Percentiles rank a stretch among this genome's conserved stretches.
These are phyloP conservation scores for Ceratina calcarata DNA, from an alignment of 1,140 invertebrate species.

Conservation along the genomic window DNA sequence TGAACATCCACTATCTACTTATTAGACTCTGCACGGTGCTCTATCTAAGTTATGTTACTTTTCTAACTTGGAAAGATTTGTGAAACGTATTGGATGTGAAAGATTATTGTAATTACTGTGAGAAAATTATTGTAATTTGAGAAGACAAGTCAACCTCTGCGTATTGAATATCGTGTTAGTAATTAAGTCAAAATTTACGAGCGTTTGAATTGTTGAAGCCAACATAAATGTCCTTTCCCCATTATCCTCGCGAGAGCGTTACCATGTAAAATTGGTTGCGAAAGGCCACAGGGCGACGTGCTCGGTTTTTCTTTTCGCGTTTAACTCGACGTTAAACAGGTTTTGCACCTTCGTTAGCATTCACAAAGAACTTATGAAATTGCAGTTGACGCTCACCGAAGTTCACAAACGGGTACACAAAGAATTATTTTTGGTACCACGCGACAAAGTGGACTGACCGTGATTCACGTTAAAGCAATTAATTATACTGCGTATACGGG, in stretches of 20 bases:
- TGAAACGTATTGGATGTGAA: too few species aligned
- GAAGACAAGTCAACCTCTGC: too few species aligned
- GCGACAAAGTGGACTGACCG: neutral
- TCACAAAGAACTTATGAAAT: conserved; percentile 13
- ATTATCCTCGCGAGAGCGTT: conserved; percentile 10
- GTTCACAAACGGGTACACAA: neutral
- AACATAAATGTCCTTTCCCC: neutral
- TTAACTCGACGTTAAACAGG: conserved; percentile 41
- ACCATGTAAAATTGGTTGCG: neutral
- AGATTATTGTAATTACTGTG: too few species aligned
- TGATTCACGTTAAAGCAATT: conserved; percentile 1
- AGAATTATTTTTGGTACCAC: neutral
- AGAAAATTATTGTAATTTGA: too few species aligned
- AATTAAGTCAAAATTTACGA: neutral
- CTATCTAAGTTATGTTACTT: too few species aligned
- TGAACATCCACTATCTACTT: too few species aligned
- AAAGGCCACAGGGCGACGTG: conserved; percentile 3
- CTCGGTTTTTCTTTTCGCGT: conserved; percentile 28
- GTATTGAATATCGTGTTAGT: neutral
- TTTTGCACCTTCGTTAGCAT: conserved; percentile 37
- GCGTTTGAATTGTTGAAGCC: neutral
- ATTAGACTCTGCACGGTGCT: too few species aligned
- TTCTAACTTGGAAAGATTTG: too few species aligned
- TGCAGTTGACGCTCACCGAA: conserved; percentile 14
- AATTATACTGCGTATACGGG: conserved; percentile 5